Conservation (phyloP, 1,140 invertebrate genomes). For the Globodera rostochiensis region DNA sequence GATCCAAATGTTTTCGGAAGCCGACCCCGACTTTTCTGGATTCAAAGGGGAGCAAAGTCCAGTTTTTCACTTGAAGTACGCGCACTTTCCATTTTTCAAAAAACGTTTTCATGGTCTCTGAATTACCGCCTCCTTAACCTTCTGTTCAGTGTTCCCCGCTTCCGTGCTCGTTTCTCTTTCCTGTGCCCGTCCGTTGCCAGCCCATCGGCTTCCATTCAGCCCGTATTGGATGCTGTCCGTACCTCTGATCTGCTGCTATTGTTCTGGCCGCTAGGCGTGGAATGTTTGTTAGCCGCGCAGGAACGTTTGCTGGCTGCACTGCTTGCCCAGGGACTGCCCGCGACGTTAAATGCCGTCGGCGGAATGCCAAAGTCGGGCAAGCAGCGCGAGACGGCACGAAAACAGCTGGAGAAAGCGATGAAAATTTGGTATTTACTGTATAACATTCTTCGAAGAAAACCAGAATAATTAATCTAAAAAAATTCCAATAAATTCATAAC, state of each 20-base stretch:
- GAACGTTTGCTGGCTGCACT: conserved; percentile 23
- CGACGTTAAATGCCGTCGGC: conserved; percentile 32
- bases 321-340: conserved; percentile 45
- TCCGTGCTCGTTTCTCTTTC: conserved; percentile 46
- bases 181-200: conserved; percentile 32
- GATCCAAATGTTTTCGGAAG: conserved; percentile 19
- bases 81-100: neutral
- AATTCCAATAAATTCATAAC: neutral
- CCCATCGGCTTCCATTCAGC: conserved; percentile 30
- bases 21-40: conserved; percentile 27
- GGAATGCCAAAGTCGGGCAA: conserved; percentile 49
- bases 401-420: conserved; percentile 41
- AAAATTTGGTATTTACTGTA: conserved; percentile 33
- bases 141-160: conserved; percentile 50
- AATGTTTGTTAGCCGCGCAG: conserved; percentile 4
- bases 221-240: conserved; percentile 46
- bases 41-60: conserved; percentile 12
- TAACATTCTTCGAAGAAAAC: no score
- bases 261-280: conserved; percentile 42
- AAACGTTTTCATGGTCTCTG: conserved; percentile 37
- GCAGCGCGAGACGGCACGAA: conserved; percentile 51
- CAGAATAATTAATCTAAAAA: no score
- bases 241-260: conserved; percentile 49
- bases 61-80: conserved; percentile 27
- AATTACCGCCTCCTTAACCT: conserved; percentile 7